A percentile compares a stretch with the other conserved stretches of the same genome.
These are phyloP conservation scores for Melanerpes formicivorus DNA, from an alignment of 2,113 vertebrate genomes.

Conservation along the genomic window DNA sequence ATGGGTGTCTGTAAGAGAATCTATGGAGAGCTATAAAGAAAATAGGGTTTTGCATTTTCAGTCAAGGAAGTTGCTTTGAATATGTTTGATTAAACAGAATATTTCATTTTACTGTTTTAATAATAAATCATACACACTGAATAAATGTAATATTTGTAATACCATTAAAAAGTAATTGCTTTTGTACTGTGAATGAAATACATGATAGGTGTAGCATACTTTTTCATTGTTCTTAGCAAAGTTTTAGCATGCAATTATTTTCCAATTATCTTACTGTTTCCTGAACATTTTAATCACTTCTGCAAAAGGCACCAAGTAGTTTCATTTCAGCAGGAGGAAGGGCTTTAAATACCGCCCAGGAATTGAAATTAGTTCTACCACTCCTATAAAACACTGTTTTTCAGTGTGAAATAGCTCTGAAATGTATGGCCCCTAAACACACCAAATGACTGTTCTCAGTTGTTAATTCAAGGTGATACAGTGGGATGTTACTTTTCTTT, in stretches of 20 bases:
- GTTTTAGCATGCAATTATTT: conserved; percentile 47
- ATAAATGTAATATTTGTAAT: conserved; percentile 69
- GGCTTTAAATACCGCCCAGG: not conserved
- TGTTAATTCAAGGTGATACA: not conserved
- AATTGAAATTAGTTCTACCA: not conserved
- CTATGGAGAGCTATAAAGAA: not conserved
- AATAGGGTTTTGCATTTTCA: not conserved
- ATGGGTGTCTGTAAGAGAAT: not conserved
- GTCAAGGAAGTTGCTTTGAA: conserved; percentile 14
- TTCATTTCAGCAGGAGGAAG: not conserved
- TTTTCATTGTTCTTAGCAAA: conserved; percentile 21
- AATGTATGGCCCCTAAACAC: not conserved
- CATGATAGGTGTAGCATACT: conserved; percentile 30
- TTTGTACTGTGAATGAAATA: conserved; percentile 52
- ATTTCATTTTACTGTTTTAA: conserved; percentile 67
- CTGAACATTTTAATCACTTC: not conserved
- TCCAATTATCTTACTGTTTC: conserved; percentile 7
- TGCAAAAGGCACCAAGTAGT: not conserved
- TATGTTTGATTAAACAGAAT: conserved; percentile 60
- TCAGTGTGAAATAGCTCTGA: not conserved
- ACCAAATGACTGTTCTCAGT: not conserved
- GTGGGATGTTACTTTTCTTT: not conserved
- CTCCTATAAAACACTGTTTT: not conserved
- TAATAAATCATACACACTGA: conserved; percentile 62
- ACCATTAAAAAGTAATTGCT: conserved; percentile 68